These are phyloP conservation scores for Ferdinandea cuprea DNA, from an alignment of 2,888 invertebrate species.

Conservation along the genomic window DNA sequence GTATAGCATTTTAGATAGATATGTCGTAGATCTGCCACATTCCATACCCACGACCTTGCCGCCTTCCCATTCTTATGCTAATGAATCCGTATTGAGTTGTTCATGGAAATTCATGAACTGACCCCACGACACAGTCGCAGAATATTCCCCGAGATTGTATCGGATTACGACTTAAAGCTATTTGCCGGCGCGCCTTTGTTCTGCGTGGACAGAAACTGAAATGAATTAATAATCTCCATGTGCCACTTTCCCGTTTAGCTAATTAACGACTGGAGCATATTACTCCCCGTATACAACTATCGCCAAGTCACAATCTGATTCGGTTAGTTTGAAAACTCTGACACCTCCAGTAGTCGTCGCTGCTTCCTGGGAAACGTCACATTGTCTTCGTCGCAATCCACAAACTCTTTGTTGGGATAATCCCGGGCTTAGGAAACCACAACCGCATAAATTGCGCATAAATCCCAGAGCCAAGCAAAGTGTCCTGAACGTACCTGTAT, in stretches of 20 bases:
- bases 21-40: background rate
- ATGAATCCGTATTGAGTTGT: slow-evolving; percentile 60
- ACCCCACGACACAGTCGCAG: slow-evolving; percentile 8
- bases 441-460: slow-evolving; percentile 46
- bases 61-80: slow-evolving; percentile 43
- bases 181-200: slow-evolving; percentile 41
- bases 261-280: slow-evolving; percentile 44
- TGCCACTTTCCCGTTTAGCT: slow-evolving; percentile 7
- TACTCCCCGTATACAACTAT: slow-evolving; percentile 8
- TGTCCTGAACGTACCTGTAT: slow-evolving; percentile 26
- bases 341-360: slow-evolving; percentile 29
- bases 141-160: slow-evolving; percentile 35
- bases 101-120: slow-evolving; percentile 41
- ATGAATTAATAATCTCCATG: slow-evolving; percentile 48
- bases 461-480: slow-evolving; percentile 4
- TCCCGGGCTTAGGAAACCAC: slow-evolving; percentile 53
- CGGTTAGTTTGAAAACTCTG: slow-evolving; percentile 21
- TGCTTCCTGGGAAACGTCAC: slow-evolving; percentile 47
- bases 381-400: slow-evolving; percentile 16
- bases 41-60: slow-evolving; percentile 25
- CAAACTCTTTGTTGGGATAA: slow-evolving; percentile 29
- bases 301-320: slow-evolving; percentile 5
- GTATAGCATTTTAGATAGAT: no score
- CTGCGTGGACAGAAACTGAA: slow-evolving; percentile 13
- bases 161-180: slow-evolving; percentile 47